Evolutionary conservation across 92 coral and sea anemone genomes (phyloP).

Genomic region (Actinostola sp.): DNA sequence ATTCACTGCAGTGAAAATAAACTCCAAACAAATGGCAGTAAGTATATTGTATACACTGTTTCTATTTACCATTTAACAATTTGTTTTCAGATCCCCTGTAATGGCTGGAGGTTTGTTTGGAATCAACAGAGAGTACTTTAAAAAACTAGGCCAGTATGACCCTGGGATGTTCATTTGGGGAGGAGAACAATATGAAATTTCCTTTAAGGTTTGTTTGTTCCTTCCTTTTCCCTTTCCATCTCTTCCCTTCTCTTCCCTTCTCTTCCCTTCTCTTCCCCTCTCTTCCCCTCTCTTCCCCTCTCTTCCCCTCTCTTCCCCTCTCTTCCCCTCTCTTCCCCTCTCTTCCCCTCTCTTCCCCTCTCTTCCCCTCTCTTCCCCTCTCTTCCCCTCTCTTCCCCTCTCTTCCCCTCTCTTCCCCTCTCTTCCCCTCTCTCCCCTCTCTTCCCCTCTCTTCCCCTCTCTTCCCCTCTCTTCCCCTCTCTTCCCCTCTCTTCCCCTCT

Average conservation of each 20-base stretch:
- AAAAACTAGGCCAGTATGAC: slow-evolving; percentile 93
- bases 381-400: too few relatives aligned
- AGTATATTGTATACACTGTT: too few relatives aligned
- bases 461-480: background rate
- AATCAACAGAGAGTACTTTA: slow-evolving; percentile 84
- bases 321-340: too few relatives aligned
- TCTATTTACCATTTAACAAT: background rate
- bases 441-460: too few relatives aligned
- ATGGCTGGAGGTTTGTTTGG: slow-evolving; percentile 99
- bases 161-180: slow-evolving; percentile 99
- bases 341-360: background rate
- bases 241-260: background rate
- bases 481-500: background rate
- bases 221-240: too few relatives aligned
- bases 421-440: background rate
- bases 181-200: slow-evolving; percentile 97
- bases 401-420: background rate
- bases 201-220: slow-evolving; percentile 79
- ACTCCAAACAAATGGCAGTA: too few relatives aligned
- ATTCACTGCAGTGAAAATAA: too few relatives aligned
- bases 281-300: background rate
- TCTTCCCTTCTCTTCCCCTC: background rate
- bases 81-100: slow-evolving; percentile 86
- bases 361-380: background rate
- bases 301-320: background rate